A percentile compares a stretch with the other conserved stretches of the same genome.
phyloP scores from a whole-genome alignment of 2,797 vertebrate species.

The Monodelphis domestica region DNA sequence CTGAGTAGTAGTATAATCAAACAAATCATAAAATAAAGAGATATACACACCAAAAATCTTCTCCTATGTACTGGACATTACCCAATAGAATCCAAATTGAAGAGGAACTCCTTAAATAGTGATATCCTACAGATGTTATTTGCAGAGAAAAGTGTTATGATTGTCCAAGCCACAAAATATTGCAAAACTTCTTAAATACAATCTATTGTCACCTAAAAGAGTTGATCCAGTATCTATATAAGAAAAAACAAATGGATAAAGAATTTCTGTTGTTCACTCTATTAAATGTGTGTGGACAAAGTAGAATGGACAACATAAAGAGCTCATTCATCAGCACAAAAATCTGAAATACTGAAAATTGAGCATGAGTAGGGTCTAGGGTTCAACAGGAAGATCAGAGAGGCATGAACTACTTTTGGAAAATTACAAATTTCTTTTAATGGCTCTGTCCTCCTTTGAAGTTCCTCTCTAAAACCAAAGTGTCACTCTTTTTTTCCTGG shows the following conservation, averaged over 20 bases:
- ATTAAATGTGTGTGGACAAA: background rate
- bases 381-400: background rate
- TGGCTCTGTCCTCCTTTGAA: background rate
- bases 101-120: background rate
- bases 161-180: background rate
- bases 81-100: background rate
- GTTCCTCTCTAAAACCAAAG: background rate
- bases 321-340: background rate
- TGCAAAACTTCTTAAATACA: background rate
- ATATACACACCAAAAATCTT: background rate
- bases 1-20: background rate
- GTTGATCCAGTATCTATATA: background rate
- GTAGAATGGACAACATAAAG: background rate
- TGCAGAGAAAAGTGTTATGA: background rate
- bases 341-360: background rate
- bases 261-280: background rate
- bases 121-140: background rate
- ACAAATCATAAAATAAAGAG: background rate
- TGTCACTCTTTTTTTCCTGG: too few species aligned
- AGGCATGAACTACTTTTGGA: background rate
- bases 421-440: background rate
- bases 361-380: background rate
- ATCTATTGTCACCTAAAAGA: background rate
- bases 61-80: background rate
- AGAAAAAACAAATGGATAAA: background rate